Base-by-base conservation (phyloP, 2,888 invertebrate species). In the Rhingia campestris region DNA sequence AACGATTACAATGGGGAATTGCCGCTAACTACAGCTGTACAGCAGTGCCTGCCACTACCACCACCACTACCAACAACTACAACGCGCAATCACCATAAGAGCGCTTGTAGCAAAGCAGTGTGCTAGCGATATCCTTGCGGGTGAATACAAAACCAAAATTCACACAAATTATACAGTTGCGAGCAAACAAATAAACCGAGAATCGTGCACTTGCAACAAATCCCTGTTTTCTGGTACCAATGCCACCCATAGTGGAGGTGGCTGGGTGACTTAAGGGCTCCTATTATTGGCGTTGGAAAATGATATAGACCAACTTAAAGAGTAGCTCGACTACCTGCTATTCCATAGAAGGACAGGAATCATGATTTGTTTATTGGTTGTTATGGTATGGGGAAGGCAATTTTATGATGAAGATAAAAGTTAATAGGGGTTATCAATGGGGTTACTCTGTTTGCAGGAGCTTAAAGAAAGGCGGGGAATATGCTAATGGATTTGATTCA, bases 1-100 rank as follows among this genome's bases (percentile, higher is more conserved):
- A 73, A 82, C 67, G 77, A 58, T 61, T 77, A 82, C 82, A 82
- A 77, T 82, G 73, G 39, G 66, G 63, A 82, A 79, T 82, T 73
- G 82, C 51, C 39, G 81, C 69, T 69, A 75, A 75, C 81, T 70
- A 63, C 81, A 75, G 43, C 56, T 53, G 37, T 33, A 32, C 35
- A 54, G 39, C 41, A 37, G 33, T 12, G 35, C 35, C 59, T 9
- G 47, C 22, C 22, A 22, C 22, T 2, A 22, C 22, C 22, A 22
- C 22, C 37, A 67, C 4, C n/a, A 45, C 7, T 22, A 12, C 41
- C 4, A 14, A 7, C 35, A 45, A 58, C 56, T 7, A 59, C 22
- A 39, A 35, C 6, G 10, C 4, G 4, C 33, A 39, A 4, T 54
- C 47, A 41, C 59, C 12, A 39, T 54, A 45, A 39, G 67, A 30